phyloP scores from a whole-genome alignment of 1,140 invertebrate species.

The Zaprionus ghesquierei region DNA sequence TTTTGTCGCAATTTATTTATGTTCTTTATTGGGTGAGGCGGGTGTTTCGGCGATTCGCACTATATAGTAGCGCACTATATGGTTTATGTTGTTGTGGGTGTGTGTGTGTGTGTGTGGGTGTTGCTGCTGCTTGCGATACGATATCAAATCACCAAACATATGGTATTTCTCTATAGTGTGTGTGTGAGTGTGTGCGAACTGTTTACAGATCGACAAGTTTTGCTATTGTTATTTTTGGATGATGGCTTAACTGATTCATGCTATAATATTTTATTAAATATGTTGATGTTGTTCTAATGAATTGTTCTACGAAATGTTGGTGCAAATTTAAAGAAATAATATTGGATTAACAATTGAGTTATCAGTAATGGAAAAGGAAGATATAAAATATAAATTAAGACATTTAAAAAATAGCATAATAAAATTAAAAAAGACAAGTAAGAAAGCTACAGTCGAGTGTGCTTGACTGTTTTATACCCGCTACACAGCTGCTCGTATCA shows the following conservation, averaged over 20 bases:
- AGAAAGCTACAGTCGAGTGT: too few species aligned
- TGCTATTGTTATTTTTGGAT: neutral
- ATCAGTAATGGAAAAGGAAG: too few species aligned
- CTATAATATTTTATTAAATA: neutral
- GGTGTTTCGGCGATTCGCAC: conserved; percentile 30
- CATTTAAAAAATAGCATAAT: too few species aligned
- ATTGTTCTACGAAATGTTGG: neutral
- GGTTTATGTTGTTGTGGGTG: conserved; percentile 11
- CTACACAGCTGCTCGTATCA: too few species aligned
- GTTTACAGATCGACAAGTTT: neutral
- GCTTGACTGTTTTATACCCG: too few species aligned
- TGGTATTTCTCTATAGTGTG: neutral
- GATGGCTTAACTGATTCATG: conserved; percentile 8
- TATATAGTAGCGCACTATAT: conserved; percentile 24
- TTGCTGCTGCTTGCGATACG: neutral
- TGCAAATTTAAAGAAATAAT: neutral
- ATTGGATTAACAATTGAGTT: neutral
- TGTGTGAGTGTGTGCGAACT: neutral
- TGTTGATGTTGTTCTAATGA: neutral
- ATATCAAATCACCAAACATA: conserved; percentile 19
- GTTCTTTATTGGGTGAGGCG: conserved; percentile 62
- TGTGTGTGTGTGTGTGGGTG: neutral
- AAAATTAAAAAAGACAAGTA: too few species aligned
- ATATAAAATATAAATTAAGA: too few species aligned
- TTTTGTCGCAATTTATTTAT: conserved; percentile 73